Evolutionary conservation across 2,797 vertebrate species (phyloP).

Genomic region (Semotilus atromaculatus): DNA sequence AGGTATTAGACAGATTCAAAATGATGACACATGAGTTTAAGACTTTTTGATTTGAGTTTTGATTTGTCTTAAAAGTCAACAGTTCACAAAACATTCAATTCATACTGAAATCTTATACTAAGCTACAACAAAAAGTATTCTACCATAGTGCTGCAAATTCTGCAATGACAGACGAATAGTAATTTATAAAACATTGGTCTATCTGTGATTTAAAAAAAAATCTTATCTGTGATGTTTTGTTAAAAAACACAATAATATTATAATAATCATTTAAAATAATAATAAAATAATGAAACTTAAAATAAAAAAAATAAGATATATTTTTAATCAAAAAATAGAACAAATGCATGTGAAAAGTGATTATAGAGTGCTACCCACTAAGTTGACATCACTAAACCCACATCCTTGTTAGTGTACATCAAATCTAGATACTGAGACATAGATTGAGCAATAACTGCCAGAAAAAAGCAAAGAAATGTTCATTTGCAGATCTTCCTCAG

Average conservation of each 20-base stretch:
- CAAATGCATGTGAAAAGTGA: neutral
- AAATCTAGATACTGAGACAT: neutral
- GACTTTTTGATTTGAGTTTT: too few species aligned
- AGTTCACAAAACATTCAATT: neutral
- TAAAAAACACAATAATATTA: neutral
- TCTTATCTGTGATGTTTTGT: neutral
- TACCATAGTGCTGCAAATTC: neutral
- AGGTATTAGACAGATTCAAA: neutral
- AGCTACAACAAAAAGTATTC: neutral
- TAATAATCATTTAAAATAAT: neutral
- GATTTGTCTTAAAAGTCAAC: neutral
- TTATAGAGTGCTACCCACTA: neutral
- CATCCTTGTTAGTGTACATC: neutral
- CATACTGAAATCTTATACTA: neutral
- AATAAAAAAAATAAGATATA: neutral
- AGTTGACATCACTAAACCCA: neutral
- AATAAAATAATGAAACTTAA: neutral
- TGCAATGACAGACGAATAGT: neutral
- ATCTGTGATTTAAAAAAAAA: neutral
- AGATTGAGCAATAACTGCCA: neutral
- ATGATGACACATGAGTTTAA: neutral
- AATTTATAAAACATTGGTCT: neutral
- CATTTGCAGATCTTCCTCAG: neutral
- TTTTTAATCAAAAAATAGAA: neutral
- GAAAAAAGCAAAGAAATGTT: constrained; percentile 9